phyloP scores from a whole-genome alignment of 2,888 invertebrate species.

The Ophioninae sp. region DNA sequence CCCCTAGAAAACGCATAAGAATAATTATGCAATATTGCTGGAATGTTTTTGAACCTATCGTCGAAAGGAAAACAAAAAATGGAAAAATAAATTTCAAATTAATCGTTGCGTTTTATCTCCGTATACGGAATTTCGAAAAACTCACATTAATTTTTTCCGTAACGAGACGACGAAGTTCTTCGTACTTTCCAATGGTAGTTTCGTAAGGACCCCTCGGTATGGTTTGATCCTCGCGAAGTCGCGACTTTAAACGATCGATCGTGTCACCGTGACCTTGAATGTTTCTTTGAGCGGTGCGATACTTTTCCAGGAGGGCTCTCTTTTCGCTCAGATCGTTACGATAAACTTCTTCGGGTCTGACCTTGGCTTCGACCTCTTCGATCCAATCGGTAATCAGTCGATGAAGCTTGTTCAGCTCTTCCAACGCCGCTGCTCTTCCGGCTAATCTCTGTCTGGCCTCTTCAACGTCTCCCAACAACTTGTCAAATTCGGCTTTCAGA shows the following conservation, averaged over 20 bases:
- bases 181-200: slow-evolving; percentile 87
- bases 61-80: too few relatives aligned
- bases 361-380: slow-evolving; percentile 92
- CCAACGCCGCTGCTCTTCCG: slow-evolving; percentile 89
- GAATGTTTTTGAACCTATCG: too few relatives aligned
- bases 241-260: slow-evolving; percentile 88
- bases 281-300: slow-evolving; percentile 91
- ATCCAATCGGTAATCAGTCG: slow-evolving; percentile 93
- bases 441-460: slow-evolving; percentile 89
- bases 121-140: slow-evolving; percentile 62
- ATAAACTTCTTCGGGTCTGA: slow-evolving; percentile 87
- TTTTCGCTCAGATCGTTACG: slow-evolving; percentile 95
- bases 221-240: slow-evolving; percentile 87
- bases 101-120: too few relatives aligned
- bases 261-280: slow-evolving; percentile 90
- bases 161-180: slow-evolving; percentile 86
- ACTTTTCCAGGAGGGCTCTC: slow-evolving; percentile 93
- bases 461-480: slow-evolving; percentile 90
- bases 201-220: slow-evolving; percentile 87
- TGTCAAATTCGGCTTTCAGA: slow-evolving; percentile 94
- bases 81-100: too few relatives aligned
- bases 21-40: too few relatives aligned
- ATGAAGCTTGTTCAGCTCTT: slow-evolving; percentile 92
- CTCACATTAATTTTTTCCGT: slow-evolving; percentile 85
- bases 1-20: too few relatives aligned